phyloP scores from a whole-genome alignment of 2,888 invertebrate genomes.

The Pimpla rufipes region DNA sequence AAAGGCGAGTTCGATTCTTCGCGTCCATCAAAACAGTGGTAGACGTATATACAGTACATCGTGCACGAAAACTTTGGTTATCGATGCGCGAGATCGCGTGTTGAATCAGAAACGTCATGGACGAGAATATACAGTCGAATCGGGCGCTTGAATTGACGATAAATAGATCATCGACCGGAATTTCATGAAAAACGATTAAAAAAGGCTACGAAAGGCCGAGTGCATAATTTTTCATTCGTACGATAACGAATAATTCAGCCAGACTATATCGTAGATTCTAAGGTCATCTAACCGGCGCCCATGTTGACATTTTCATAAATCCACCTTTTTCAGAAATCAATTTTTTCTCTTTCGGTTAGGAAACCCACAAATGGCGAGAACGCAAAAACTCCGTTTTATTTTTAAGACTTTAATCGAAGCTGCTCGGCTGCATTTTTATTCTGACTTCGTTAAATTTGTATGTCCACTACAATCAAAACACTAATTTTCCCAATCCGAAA shows the following conservation, averaged over 20 bases:
- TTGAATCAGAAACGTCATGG: conserved; percentile 14
- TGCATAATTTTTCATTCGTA: too few species aligned
- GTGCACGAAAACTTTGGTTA: conserved; percentile 6
- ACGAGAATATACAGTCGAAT: conserved; percentile 44
- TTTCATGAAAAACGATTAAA: background rate
- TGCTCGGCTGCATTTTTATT: too few species aligned
- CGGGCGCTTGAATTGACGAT: conserved; percentile 4
- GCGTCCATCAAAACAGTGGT: background rate
- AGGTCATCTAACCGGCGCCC: too few species aligned
- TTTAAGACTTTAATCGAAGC: too few species aligned
- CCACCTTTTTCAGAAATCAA: too few species aligned
- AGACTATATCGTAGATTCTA: too few species aligned
- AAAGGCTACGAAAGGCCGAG: too few species aligned
- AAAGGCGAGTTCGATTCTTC: conserved; percentile 41
- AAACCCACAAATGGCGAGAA: background rate
- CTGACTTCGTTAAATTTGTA: too few species aligned
- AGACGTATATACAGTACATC: background rate
- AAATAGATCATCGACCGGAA: conserved; percentile 5
- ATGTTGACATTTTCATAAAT: too few species aligned
- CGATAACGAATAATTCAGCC: too few species aligned
- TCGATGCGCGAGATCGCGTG: conserved; percentile 37
- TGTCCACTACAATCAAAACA: background rate
- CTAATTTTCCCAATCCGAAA: background rate
- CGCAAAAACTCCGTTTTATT: background rate
- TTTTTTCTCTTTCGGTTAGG: too few species aligned